phyloP scores from a whole-genome alignment of 2,113 vertebrate species.

The Parotia lawesii region DNA sequence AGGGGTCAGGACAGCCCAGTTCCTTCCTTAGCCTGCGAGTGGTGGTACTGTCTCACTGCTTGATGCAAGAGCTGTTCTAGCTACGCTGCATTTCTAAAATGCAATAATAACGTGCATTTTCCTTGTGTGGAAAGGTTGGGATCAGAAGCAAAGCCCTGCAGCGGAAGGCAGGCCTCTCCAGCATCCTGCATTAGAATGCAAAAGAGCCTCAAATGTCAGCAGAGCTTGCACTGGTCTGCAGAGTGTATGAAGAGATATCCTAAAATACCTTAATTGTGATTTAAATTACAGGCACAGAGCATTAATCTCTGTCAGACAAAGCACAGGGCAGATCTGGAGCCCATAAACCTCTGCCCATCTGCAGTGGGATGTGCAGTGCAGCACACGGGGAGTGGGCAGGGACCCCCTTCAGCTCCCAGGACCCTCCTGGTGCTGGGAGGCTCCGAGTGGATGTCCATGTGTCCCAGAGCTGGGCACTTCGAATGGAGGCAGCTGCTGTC shows the following conservation, averaged over 20 bases:
- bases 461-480: background rate
- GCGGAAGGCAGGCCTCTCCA: background rate
- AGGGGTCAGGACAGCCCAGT: background rate
- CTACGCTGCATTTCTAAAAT: fast-evolving
- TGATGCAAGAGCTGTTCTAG: background rate
- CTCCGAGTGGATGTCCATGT: fast-evolving
- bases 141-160: background rate
- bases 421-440: background rate
- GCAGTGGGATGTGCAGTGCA: background rate
- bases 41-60: background rate
- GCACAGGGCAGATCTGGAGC: background rate
- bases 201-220: background rate
- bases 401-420: background rate
- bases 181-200: background rate
- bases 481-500: fast-evolving
- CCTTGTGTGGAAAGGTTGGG: background rate
- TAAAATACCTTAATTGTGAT: background rate
- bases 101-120: background rate
- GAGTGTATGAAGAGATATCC: background rate
- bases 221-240: background rate
- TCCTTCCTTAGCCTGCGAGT: background rate
- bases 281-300: background rate
- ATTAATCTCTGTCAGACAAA: background rate
- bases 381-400: fast-evolving
- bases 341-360: background rate